phyloP scores from a whole-genome alignment of 2,797 vertebrate genomes.

The Syngnathus acus region DNA sequence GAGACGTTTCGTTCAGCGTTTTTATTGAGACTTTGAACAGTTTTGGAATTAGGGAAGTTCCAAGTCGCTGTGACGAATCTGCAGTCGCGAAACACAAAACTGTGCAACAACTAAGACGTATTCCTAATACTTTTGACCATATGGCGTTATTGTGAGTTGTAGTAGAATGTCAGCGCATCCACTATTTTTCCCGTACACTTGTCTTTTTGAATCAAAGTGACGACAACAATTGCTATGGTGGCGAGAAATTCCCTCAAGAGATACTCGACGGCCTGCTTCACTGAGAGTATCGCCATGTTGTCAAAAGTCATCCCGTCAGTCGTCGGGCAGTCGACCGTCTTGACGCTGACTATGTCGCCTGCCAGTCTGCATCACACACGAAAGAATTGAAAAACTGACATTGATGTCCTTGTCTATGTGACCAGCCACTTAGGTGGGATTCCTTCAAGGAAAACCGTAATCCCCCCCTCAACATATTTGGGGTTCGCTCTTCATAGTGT shows the following conservation, averaged over 20 bases:
- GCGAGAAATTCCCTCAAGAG: slow-evolving; percentile 4
- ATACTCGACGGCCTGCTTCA: background rate
- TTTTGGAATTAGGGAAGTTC: too few relatives aligned
- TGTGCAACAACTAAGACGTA: background rate
- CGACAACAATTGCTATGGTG: background rate
- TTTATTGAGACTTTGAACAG: too few relatives aligned
- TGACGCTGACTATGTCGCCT: slow-evolving; percentile 13
- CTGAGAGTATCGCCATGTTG: slow-evolving; percentile 4
- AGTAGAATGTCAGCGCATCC: slow-evolving; percentile 1
- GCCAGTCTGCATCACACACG: slow-evolving; percentile 20
- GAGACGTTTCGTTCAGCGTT: too few relatives aligned
- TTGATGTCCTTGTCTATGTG: slow-evolving; percentile 1
- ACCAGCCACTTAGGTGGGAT: background rate
- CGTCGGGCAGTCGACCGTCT: slow-evolving; percentile 11
- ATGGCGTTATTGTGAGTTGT: background rate
- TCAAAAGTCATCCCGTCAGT: slow-evolving; percentile 20
- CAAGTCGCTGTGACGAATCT: too few relatives aligned
- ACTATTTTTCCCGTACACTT: background rate
- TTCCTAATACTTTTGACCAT: background rate
- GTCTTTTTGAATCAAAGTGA: background rate
- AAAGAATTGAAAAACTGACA: slow-evolving; percentile 3
- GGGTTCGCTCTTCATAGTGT: too few relatives aligned
- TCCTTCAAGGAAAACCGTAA: background rate
- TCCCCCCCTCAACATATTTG: background rate
- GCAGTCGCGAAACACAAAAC: too few relatives aligned